Conservation (phyloP, 2,888 invertebrate genomes). For the Geophilus truncorum region DNA sequence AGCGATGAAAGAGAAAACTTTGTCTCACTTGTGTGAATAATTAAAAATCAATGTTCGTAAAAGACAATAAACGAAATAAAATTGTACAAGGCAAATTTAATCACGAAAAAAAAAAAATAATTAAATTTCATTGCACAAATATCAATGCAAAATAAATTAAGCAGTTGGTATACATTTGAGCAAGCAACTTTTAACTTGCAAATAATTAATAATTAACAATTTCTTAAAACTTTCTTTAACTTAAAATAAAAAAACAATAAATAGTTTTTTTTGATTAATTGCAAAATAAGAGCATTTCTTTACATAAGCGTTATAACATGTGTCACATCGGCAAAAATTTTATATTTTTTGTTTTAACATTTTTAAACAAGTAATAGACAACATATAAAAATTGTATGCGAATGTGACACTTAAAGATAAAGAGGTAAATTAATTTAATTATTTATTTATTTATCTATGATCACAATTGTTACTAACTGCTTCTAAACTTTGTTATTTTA, state of each 20-base stretch:
- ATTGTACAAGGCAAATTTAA: not conserved
- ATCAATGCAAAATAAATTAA: not conserved
- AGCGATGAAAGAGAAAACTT: too few relatives aligned
- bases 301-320: not conserved
- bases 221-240: not conserved
- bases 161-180: not conserved
- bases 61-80: not conserved
- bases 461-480: too few relatives aligned
- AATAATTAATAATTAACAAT: not conserved
- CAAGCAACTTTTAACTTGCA: not conserved
- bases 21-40: too few relatives aligned
- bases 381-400: too few relatives aligned
- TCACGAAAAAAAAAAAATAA: not conserved
- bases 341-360: too few relatives aligned
- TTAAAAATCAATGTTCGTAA: too few relatives aligned
- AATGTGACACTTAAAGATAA: too few relatives aligned
- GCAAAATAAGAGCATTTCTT: not conserved
- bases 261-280: not conserved
- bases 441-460: too few relatives aligned
- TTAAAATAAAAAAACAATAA: not conserved
- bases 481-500: too few relatives aligned
- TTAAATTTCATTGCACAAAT: not conserved
- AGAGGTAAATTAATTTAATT: too few relatives aligned
- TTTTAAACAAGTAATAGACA: too few relatives aligned
- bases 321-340: too few relatives aligned